These are phyloP conservation scores for Neotoma lepida DNA, from an alignment of 2,113 vertebrate genomes.

Conservation along the genomic window DNA sequence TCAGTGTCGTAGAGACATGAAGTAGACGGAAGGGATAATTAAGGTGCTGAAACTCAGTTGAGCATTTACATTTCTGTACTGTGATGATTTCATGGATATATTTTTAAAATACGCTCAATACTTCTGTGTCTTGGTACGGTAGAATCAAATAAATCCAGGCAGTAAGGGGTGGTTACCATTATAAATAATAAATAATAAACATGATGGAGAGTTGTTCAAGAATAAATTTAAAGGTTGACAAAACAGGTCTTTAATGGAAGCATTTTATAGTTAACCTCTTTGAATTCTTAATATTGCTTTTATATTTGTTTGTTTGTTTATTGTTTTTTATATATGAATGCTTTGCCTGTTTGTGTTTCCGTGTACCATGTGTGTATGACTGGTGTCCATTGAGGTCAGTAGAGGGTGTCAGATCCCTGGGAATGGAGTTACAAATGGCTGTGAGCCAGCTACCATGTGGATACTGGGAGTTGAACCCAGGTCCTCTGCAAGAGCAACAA, in stretches of 20 bases:
- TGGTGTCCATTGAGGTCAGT: background rate
- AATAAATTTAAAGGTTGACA: background rate
- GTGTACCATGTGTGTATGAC: background rate
- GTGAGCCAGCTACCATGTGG: background rate
- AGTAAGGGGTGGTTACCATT: background rate
- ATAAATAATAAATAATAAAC: too few species aligned
- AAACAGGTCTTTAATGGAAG: background rate
- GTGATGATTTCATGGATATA: background rate
- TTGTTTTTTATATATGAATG: background rate
- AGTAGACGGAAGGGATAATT: background rate
- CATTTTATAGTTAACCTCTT: background rate
- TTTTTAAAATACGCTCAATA: conserved; percentile 17
- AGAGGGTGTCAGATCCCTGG: background rate
- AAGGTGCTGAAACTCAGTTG: background rate
- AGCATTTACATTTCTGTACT: conserved; percentile 24
- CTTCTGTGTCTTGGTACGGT: background rate
- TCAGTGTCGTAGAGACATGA: background rate
- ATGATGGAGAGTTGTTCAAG: background rate
- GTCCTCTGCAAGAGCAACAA: background rate
- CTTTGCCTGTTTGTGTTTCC: background rate
- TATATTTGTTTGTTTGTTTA: background rate
- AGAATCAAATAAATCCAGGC: background rate
- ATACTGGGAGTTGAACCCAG: background rate
- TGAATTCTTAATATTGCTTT: background rate
- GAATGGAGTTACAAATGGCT: background rate